Evolutionary conservation across 2,113 vertebrate genomes (phyloP).

Genomic region (Plecturocebus donacophilus): DNA sequence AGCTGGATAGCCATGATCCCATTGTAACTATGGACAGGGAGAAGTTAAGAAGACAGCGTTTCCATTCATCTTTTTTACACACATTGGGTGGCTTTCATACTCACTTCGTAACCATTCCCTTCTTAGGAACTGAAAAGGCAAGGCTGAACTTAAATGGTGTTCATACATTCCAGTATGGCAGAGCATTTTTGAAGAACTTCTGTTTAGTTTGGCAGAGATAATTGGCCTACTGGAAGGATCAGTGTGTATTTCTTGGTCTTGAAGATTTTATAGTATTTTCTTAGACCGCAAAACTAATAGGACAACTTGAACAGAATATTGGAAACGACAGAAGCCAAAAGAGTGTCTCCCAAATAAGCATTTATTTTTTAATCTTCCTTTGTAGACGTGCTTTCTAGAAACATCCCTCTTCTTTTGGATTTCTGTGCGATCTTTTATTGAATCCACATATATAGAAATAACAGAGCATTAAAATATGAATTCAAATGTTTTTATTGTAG

Average conservation of each 20-base stretch:
- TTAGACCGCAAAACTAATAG: not conserved
- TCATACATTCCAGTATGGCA: not conserved
- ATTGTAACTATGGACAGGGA: not conserved
- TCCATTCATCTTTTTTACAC: not conserved
- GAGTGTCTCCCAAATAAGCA: conserved; percentile 18
- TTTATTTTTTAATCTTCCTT: conserved; percentile 2
- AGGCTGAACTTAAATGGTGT: not conserved
- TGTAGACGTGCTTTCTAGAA: conserved; percentile 42
- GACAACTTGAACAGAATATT: conserved; percentile 23
- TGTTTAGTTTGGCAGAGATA: conserved; percentile 59
- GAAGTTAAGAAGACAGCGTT: not conserved
- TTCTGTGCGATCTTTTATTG: not conserved
- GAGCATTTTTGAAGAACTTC: conserved; percentile 28
- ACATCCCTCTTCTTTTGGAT: not conserved
- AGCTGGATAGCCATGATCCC: not conserved
- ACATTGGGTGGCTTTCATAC: not conserved
- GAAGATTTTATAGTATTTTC: conserved; percentile 22
- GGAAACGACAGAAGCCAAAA: conserved; percentile 13
- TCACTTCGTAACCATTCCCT: not conserved
- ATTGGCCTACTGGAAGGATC: not conserved
- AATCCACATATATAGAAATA: not conserved
- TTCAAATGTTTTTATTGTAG: not conserved
- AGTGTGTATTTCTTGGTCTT: conserved; percentile 24
- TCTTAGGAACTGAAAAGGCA: not conserved
- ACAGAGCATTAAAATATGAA: not conserved